Base-by-base conservation (phyloP, 1,140 invertebrate species). In the Homalodisca vitripennis region DNA sequence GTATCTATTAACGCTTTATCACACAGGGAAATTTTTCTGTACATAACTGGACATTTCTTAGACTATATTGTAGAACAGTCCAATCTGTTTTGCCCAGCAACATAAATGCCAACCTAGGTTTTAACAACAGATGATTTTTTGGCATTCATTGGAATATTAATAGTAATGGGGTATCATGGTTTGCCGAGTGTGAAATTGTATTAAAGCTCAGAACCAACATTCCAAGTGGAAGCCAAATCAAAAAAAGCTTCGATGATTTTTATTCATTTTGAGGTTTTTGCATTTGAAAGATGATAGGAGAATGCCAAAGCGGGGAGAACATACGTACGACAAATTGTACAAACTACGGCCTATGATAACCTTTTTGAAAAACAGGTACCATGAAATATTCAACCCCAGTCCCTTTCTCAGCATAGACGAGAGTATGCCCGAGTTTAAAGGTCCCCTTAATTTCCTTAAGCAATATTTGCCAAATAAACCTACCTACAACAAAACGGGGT, bases 361-460 rank as follows among this genome's bases (percentile, higher is more conserved):
- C 1, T 1, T 51, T 20, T 63, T 63, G 13, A 53, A 34, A 10
- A 41, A 70, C 31, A 47, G 34, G 22, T 73, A 63, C 53, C 20
- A 34, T 20, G 22, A 67, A 48, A 26, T 17, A 26, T 64, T 41
- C 26, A 63, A 48, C 26, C 48, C 60, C 48, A 51, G 27, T 63
- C 14, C 31, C 22, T 30, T 48, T 41, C 27, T 63, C 22, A 29
- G 66, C 24, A 64, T 76, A 30, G 76, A 78, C 73, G 74, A 77
- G 74, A 72, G 55, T 51, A 75, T 78, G 72, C 62, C 77, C 14
- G 22, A 17, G 57, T 76, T 75, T 73, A 77, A 78, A 72, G 76
- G 76, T 0, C 46, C 73, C 34, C n/a, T n/a, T n/a, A 63, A 66
- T 13, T 27, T 26, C 2, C 53, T 78, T 0, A 71, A 70, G 57